Percentiles rank a stretch among this genome's conserved stretches.
Conservation (phyloP, 2,797 vertebrate genomes). For the Mastacembelus armatus region DNA sequence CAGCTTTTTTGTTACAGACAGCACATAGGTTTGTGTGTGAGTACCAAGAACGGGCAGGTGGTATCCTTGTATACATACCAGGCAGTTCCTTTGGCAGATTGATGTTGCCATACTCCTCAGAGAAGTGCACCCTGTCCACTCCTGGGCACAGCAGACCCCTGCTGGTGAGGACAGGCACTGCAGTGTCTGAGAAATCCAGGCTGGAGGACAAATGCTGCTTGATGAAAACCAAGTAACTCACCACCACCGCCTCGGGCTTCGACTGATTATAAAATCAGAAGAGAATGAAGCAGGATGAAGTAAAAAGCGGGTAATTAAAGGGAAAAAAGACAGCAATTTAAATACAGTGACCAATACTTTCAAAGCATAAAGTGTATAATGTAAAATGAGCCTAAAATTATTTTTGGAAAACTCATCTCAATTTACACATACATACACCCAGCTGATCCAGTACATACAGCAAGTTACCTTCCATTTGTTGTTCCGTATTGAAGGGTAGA, state of each 20-base stretch:
- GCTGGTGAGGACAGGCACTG: slow-evolving; percentile 83
- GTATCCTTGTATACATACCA: slow-evolving; percentile 72
- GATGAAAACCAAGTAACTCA: slow-evolving; percentile 87
- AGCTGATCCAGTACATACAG: neutral
- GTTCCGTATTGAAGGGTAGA: slow-evolving; percentile 80
- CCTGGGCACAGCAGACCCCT: slow-evolving; percentile 78
- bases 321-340: no score
- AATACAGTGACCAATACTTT: accelerated
- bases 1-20: neutral
- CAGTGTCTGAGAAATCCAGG: slow-evolving; percentile 65
- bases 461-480: slow-evolving; percentile 81
- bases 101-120: slow-evolving; percentile 81
- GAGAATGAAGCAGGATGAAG: neutral
- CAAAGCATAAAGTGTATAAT: neutral
- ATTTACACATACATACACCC: neutral
- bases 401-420: neutral
- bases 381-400: neutral
- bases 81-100: slow-evolving; percentile 79
- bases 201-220: slow-evolving; percentile 79
- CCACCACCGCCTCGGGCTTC: slow-evolving; percentile 76
- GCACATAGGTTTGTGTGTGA: neutral
- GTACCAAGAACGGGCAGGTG: neutral
- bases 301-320: neutral
- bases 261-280: slow-evolving; percentile 58
- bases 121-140: slow-evolving; percentile 79